Evolutionary conservation across 2,888 invertebrate genomes (phyloP).

Genomic region (Cataglyphis altisquamis): DNA sequence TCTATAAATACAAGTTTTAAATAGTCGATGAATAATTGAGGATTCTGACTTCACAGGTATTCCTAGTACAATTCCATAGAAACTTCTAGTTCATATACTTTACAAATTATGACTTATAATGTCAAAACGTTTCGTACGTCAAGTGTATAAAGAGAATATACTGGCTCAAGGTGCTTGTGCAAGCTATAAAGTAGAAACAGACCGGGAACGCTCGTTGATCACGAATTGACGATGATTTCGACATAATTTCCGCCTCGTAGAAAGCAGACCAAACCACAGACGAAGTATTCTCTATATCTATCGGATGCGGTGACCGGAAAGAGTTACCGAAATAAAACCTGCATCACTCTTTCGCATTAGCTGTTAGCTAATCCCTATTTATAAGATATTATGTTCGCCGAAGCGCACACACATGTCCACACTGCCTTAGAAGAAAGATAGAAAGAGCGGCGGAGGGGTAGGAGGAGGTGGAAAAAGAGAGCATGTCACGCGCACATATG

Average conservation of each 20-base stretch:
- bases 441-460: background rate
- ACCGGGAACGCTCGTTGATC: slow-evolving; percentile 4
- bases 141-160: background rate
- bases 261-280: slow-evolving; percentile 25
- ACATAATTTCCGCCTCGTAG: slow-evolving; percentile 45
- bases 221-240: slow-evolving; percentile 37
- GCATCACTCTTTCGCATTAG: slow-evolving; percentile 73
- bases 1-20: slow-evolving; percentile 25
- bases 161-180: slow-evolving; percentile 5
- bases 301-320: slow-evolving; percentile 61
- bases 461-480: slow-evolving; percentile 19
- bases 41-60: slow-evolving; percentile 1
- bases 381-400: slow-evolving; percentile 75
- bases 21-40: slow-evolving; percentile 1
- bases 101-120: background rate
- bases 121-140: background rate
- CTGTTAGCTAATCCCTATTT: slow-evolving; percentile 77
- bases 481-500: slow-evolving; percentile 65
- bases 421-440: background rate
- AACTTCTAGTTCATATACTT: background rate
- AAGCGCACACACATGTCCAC: slow-evolving; percentile 56
- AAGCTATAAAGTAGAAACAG: background rate
- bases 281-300: slow-evolving; percentile 25
- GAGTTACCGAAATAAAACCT: slow-evolving; percentile 70
- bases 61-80: background rate